Base-by-base conservation (phyloP, 2,888 invertebrate species). In the Ptycholaimellus sp. region DNA sequence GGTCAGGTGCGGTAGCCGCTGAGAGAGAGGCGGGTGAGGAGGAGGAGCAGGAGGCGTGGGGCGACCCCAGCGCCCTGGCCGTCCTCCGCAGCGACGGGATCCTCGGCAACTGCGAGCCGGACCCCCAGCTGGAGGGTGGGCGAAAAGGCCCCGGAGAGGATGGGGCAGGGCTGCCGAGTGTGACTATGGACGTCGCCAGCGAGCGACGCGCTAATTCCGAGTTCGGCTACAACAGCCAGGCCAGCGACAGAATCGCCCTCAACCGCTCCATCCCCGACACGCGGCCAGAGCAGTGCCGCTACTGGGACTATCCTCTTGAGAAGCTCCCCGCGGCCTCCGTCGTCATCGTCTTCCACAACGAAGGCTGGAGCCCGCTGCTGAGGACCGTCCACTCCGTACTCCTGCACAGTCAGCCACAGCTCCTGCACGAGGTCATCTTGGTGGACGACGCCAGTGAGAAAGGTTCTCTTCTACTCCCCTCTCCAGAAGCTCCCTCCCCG, bases 201-300 rank as follows among this genome's bases (percentile, higher is more conserved):
- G 76, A 80, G 4, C 74, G 80, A 17, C 74, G 75, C 52, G 76
- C 83, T 0, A 78, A 85, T 55, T 73, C 76, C 45, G 82, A 87
- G 58, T 96, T 82, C 62, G 93, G 93, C 21, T 96, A 96, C 77
- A 93, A 93, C 58, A 85, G 90, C 60, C 78, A 81, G 6, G 85
- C 80, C 45, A 90, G 90, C 1, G 76, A 96, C 66, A 82, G 81
- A 57, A 87, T 96, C 48, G 76, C 87, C 3, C 68, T 93, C 65
- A 79, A 87, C 58, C 70, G 90, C 58, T 66, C 74, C 1, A 72
- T 93, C 42, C 76, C 78, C 2, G 93, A 96, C 61, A 82, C 85
- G 0, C 70, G 93, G 28, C 65, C 78, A 36, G 69, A 73, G 13
- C 87, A 93, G 71, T 96, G 96, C 62, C 77, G 76, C 55, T 77